Evolutionary conservation across 2,113 vertebrate species (phyloP).

Genomic region (Perca flavescens): DNA sequence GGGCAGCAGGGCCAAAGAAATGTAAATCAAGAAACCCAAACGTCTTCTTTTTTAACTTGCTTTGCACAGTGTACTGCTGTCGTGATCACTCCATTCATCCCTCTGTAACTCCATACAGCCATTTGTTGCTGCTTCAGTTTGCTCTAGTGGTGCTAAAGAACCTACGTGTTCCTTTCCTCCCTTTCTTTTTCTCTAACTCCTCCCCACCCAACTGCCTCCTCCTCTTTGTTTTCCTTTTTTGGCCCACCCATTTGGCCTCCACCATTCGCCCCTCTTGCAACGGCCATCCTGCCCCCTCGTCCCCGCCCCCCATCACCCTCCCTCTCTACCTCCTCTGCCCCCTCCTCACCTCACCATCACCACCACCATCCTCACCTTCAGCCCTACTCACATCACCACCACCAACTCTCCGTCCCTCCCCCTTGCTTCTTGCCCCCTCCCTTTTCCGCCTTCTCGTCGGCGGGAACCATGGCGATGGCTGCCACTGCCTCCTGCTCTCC

Average conservation of each 20-base stretch:
- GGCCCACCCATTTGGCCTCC: conserved; percentile 32
- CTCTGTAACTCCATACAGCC: not conserved
- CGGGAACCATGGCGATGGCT: conserved; percentile 86
- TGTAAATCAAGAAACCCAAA: not conserved
- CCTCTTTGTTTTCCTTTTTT: conserved; percentile 22
- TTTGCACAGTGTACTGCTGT: conserved; percentile 4
- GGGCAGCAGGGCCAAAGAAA: not conserved
- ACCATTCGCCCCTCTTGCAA: conserved; percentile 81
- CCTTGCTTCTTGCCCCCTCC: conserved; percentile 41
- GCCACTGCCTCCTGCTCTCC: conserved; percentile 56
- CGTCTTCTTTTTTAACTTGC: conserved; percentile 10
- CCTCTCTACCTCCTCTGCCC: conserved; percentile 42
- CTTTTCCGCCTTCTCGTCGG: conserved; percentile 43
- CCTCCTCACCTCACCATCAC: conserved; percentile 44
- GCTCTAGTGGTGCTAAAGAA: not conserved
- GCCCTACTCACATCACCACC: conserved; percentile 33
- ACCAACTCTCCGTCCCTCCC: conserved; percentile 54
- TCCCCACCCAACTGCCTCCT: not conserved
- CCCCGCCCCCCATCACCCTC: conserved; percentile 68
- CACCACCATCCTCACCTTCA: conserved; percentile 24
- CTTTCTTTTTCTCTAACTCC: not conserved
- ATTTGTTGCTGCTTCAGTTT: not conserved
- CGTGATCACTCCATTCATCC: not conserved
- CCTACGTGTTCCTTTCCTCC: not conserved
- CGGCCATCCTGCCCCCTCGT: conserved; percentile 76